Percentiles rank a stretch among this genome's conserved stretches.
phyloP scores from a whole-genome alignment of 2,113 vertebrate genomes.

The Cettia cetti region DNA sequence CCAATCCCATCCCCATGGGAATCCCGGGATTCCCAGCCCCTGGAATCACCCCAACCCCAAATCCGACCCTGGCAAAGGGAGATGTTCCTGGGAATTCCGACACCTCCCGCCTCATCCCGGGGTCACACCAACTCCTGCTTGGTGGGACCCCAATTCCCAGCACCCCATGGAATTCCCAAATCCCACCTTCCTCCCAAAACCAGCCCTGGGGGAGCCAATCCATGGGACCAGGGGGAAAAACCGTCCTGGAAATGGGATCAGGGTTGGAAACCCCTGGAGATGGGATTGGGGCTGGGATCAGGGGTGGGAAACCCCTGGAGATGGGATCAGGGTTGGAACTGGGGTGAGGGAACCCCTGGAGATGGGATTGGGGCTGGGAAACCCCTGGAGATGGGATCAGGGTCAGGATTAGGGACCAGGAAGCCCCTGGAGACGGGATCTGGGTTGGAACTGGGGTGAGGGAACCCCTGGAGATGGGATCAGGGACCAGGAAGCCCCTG shows the following conservation, averaged over 20 bases:
- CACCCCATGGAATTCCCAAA: neutral
- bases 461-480: no score
- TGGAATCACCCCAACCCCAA: neutral
- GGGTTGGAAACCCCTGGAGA: no score
- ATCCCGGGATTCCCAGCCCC: rapidly evolving
- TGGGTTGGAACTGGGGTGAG: neutral
- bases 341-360: neutral
- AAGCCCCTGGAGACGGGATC: neutral
- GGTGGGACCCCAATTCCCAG: neutral
- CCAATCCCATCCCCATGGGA: neutral
- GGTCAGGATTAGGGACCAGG: neutral
- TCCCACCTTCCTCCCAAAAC: neutral
- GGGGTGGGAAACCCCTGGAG: neutral
- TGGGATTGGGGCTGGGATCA: no score
- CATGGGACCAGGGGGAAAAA: neutral
- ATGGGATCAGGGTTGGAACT: neutral
- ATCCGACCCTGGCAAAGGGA: neutral
- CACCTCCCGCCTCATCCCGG: neutral
- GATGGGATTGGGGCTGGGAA: no score
- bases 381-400: no score
- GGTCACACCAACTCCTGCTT: rapidly evolving
- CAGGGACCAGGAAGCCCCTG: neutral
- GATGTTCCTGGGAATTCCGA: neutral
- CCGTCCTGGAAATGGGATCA: rapidly evolving
- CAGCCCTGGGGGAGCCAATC: rapidly evolving